Base-by-base conservation (phyloP, 92 coral and sea anemone genomes). In the Palythoa caribaeorum region DNA sequence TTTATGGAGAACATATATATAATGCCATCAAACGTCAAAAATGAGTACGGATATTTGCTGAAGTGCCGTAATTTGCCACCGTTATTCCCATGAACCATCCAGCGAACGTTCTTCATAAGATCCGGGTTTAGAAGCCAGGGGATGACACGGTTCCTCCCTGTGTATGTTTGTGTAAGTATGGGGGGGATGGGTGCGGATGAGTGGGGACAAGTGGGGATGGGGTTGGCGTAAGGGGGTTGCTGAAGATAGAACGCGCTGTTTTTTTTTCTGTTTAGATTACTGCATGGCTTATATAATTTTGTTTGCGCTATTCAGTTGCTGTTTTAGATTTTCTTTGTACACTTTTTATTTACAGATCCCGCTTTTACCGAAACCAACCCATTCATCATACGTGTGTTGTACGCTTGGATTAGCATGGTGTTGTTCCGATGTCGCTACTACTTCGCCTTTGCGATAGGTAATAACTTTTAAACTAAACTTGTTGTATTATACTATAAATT, bases 381-480 rank as follows among this genome's bases (percentile, higher is more conserved):
- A n/a, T 87, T 94, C 78, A 40, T 90, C 28, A 75, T 91, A 86
- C 92, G 96, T 87, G 76, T 96, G 5, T 4, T 91, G 28, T 92
- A 76, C 76, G 92, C 96, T 28, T 96, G 96, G 91, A 40, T 94
- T 16, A 92, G 93, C 47, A 77, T 89, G 16, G 66, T 69, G 7
- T 77, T 79, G 6, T 38, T 87, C 9, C 94, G 92, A 54, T 81
- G 95, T 73, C 86, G 94, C 70, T 96, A 96, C 89, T 96, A 90
- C 95, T 96, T 94, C 60, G 98, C 95, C 12, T 96, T 94, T 73
- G 88, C 93, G 83, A 87, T 91, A 69, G 98, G 98, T 96, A 84
- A 68, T n/a, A 13, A 51, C 38, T 35, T 47, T 73, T 17, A n/a
- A 63, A 15, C 9, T 8, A 6, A 62, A 17, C 19, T 63, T 3